Evolutionary conservation across 2,113 vertebrate genomes (phyloP), one percentile per base, ranked within the genome.

Genomic region (Chaenogobius annularis): DNA sequence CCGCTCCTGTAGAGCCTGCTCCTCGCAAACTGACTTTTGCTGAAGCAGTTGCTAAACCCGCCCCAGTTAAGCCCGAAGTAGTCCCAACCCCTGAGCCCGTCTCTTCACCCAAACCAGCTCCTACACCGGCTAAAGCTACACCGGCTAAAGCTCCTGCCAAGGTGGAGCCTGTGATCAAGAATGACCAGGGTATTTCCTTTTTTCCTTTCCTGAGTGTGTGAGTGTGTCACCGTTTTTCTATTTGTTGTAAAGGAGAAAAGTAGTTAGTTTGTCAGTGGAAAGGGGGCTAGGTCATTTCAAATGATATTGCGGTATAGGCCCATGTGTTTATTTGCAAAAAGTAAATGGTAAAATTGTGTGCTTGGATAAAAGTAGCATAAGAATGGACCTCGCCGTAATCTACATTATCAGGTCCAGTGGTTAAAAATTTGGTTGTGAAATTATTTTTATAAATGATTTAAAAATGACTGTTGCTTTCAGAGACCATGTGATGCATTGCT

Each of bases 171-270:
- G 66, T 91, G 88, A 90, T 96, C 95, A 98, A 95, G 95, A 96
- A 98, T 78, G 91, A 97, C 90, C 94, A 96, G 96, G 97, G 97
- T 99, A 98, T 93, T 90, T 88, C 48, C 44, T 77, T 58, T 71
- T 87, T 75, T 87, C 19, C 59, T 85, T 35, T 94, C 85, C 90
- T 79, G 43, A 58, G 80, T 43, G 81, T 66, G 91, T 79, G 43
- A 58, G 80, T 43, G 81, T 66, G 91, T 56, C 68, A 17, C 8
- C 69, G 62, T 74, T 76, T 80, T 71, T 68, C 66, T 62, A 54
- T 14, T 48, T 31, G 43, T 44, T 72, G 50, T 74, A 35, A 61
- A 66, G 26, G 22, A 26, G 19, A 65, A 35, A 8, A 3, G 43
- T 2, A 54, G 47, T 72, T 72, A 55, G 31, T 46, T 46, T 46